phyloP scores from a whole-genome alignment of 2,113 vertebrate genomes.

The Monarcha castaneiventris region DNA sequence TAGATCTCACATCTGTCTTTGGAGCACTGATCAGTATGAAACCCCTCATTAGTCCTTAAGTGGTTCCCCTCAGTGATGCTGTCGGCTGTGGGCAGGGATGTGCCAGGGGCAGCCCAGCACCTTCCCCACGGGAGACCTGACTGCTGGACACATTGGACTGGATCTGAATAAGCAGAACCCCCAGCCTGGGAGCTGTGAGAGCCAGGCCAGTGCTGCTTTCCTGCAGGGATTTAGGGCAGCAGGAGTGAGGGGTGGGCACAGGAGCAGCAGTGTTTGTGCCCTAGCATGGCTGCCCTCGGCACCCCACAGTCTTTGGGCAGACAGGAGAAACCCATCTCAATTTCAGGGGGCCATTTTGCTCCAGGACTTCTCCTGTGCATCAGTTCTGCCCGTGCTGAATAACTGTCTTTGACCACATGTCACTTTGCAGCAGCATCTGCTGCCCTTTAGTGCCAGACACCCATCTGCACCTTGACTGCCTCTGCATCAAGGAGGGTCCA shows the following conservation, averaged over 20 bases:
- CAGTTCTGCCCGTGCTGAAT: fast-evolving
- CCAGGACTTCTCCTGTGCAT: not conserved
- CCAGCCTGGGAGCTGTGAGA: not conserved
- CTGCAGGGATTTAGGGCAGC: not conserved
- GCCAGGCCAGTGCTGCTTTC: not conserved
- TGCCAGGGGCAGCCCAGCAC: not conserved
- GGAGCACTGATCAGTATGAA: not conserved
- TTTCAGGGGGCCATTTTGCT: not conserved
- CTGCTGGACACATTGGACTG: fast-evolving
- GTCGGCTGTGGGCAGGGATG: fast-evolving
- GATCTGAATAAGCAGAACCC: not conserved
- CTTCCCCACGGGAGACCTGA: not conserved
- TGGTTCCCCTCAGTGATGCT: not conserved
- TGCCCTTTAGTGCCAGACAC: not conserved
- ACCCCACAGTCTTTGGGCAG: not conserved
- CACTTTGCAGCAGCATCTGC: not conserved
- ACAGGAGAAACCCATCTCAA: not conserved
- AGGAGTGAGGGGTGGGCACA: fast-evolving
- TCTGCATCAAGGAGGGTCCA: not conserved
- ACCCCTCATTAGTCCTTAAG: not conserved
- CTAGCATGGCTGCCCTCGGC: not conserved
- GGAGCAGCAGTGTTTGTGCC: not conserved
- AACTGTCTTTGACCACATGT: not conserved
- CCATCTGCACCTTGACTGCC: not conserved
- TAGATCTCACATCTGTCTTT: not conserved